Percentiles rank a stretch among this genome's conserved stretches.
These are phyloP conservation scores for Desoria tigrina DNA, from an alignment of 2,888 invertebrate species.

Conservation along the genomic window DNA sequence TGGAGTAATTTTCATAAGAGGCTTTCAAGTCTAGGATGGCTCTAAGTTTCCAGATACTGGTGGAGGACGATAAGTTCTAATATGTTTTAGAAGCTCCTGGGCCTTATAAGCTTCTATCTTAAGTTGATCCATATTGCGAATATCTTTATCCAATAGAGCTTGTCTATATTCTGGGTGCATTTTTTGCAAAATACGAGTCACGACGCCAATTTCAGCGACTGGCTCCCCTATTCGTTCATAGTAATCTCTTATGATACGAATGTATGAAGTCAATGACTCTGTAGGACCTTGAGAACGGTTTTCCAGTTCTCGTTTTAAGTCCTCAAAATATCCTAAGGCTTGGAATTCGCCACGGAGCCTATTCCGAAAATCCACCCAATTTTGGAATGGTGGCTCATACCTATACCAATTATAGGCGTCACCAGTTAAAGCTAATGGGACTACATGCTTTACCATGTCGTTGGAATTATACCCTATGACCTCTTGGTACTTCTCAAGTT, in stretches of 20 bases:
- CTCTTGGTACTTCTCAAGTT: constrained; percentile 30
- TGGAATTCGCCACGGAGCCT: constrained; percentile 33
- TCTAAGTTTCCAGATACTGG: neutral
- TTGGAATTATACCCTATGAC: constrained; percentile 26
- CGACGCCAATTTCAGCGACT: neutral
- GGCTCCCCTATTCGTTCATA: too few species aligned
- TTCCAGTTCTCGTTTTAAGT: constrained; percentile 32
- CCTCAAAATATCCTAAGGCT: constrained; percentile 30
- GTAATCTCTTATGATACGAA: constrained; percentile 25
- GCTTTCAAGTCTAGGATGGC: neutral
- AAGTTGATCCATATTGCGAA: neutral
- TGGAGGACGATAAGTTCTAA: neutral
- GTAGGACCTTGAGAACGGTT: constrained; percentile 31
- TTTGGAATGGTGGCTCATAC: constrained; percentile 19
- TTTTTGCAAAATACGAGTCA: too few species aligned
- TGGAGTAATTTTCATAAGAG: neutral
- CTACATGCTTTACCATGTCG: constrained; percentile 29
- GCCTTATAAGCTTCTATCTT: neutral
- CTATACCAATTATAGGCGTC: constrained; percentile 38
- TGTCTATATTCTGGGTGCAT: too few species aligned
- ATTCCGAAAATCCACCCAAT: constrained; percentile 25
- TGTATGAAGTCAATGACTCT: constrained; percentile 29
- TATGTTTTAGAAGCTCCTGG: neutral
- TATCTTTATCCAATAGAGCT: too few species aligned
- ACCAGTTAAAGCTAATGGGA: constrained; percentile 27